Evolutionary conservation across 1,140 invertebrate genomes (phyloP), one percentile per base, ranked within the genome.

Genomic region (Drosophila burlai): DNA sequence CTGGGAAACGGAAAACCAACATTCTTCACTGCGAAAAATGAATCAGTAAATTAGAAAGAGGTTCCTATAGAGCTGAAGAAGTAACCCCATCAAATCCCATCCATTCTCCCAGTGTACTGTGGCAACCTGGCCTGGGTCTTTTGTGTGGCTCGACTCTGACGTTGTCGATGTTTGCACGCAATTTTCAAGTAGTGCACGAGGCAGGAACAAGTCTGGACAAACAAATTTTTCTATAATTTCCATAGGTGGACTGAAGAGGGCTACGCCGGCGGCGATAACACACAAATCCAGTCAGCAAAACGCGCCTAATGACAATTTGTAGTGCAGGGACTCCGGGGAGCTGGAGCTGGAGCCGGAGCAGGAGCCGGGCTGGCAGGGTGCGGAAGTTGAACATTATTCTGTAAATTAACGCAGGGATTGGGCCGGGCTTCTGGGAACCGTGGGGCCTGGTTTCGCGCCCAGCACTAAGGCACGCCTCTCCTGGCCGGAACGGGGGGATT

Each of bases 151-250:
- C 50, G 29, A 57, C 55, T 55, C 36, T 38, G 50, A 47, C 52
- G 52, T 55, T 63, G 78, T 57, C 59, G 74, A 49, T 81, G 64
- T 74, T 87, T 87, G 83, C 83, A 86, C 83, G 84, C 80, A 87
- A 87, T 86, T 87, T 81, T 86, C 83, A 87, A 87, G 83, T 89
- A 80, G 65, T 83, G 72, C 72, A 83, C 62, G 68, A 64, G 78
- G 31, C 62, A 57, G 61, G 60, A 86, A 80, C 76, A 66, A 83
- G 83, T 89, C 84, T 87, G 83, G 84, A 64, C 80, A 89, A 89
- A 87, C 84, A 89, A 83, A 87, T 83, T 87, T 89, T 87, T 87
- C 83, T 83, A 89, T 87, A 83, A 87, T 87, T 83, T 87, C 61
- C 84, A 83, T 42, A 42, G 54, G 46, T 59, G 38, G 55, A 45